Percentiles rank a stretch among this genome's conserved stretches.
phyloP scores from a whole-genome alignment of 2,888 invertebrate genomes.

The Antheraea yamamai region DNA sequence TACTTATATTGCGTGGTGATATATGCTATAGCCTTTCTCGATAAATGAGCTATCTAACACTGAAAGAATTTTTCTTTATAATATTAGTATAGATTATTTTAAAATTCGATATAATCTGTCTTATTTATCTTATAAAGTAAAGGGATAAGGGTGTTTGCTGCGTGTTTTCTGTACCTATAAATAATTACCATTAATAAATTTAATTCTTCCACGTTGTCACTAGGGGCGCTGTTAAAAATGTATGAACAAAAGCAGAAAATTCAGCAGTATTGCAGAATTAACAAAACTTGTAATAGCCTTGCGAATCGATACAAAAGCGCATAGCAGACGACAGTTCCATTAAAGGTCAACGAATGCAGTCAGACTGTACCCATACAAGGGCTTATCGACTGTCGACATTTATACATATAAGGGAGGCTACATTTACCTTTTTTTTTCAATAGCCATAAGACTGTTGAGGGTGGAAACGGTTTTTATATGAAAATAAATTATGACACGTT shows the following conservation, averaged over 20 bases:
- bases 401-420: not conserved
- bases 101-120: too few relatives aligned
- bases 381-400: not conserved
- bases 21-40: too few relatives aligned
- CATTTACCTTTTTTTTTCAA: not conserved
- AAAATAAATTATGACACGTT: not conserved
- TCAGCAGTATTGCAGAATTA: not conserved
- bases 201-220: not conserved
- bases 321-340: constrained; percentile 1
- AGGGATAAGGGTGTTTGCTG: too few relatives aligned
- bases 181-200: not conserved
- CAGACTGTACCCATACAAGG: constrained; percentile 5
- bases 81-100: too few relatives aligned
- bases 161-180: not conserved
- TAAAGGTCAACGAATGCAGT: constrained; percentile 5
- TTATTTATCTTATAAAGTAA: too few relatives aligned
- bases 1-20: too few relatives aligned
- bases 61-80: too few relatives aligned
- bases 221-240: not conserved
- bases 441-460: not conserved
- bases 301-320: constrained; percentile 1
- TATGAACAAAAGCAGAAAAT: not conserved
- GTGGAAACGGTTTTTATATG: not conserved
- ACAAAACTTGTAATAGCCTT: not conserved
- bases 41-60: too few relatives aligned